phyloP scores from a whole-genome alignment of 2,888 invertebrate genomes.

The Acrobasis suavella region DNA sequence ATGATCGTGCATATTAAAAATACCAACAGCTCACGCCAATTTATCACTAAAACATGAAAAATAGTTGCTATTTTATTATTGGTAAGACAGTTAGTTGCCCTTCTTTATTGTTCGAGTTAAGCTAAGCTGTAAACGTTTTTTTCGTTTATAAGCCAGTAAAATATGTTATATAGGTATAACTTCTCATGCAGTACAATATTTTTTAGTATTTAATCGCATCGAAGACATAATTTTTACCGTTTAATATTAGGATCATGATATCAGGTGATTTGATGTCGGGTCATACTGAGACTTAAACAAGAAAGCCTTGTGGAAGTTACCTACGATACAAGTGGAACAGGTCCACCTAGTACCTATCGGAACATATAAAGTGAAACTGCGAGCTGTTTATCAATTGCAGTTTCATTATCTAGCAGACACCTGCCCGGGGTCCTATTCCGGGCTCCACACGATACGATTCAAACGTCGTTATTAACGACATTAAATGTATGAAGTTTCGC shows the following conservation, averaged over 20 bases:
- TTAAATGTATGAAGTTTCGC: constrained; percentile 18
- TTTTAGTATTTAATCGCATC: neutral
- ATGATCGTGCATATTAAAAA: no score
- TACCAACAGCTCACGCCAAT: no score
- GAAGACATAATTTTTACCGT: constrained; percentile 29
- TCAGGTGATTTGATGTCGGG: constrained; percentile 38
- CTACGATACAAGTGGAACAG: constrained; percentile 60
- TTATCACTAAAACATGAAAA: no score
- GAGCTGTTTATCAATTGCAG: constrained; percentile 70
- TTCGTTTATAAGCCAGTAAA: no score
- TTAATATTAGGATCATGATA: constrained; percentile 43
- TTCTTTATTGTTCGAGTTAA: no score
- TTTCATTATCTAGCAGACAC: constrained; percentile 69
- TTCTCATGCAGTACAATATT: neutral
- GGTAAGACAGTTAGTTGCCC: no score
- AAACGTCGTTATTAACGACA: constrained; percentile 23
- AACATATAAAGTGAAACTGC: constrained; percentile 73
- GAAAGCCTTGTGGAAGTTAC: constrained; percentile 66
- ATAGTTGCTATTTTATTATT: no score
- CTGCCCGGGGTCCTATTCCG: constrained; percentile 42
- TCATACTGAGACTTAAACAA: constrained; percentile 49
- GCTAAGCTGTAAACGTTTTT: no score
- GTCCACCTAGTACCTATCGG: constrained; percentile 56
- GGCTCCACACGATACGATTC: constrained; percentile 25
- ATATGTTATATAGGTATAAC: neutral